Conservation (phyloP, 92 coral and sea anemone species). For the Heteractis magnifica region DNA sequence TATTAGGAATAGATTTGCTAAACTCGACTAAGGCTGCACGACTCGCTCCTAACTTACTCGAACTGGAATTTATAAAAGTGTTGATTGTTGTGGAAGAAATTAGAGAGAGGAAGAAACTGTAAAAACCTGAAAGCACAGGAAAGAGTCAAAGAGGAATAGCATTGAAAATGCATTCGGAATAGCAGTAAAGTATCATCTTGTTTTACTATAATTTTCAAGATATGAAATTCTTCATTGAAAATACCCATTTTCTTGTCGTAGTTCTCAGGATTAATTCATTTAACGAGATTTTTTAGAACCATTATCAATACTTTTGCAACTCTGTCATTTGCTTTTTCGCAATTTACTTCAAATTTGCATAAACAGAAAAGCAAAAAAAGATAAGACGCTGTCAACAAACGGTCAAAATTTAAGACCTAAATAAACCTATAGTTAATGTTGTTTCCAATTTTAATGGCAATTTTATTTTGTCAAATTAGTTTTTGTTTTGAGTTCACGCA, state of each 20-base stretch:
- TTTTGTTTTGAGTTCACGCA: neutral
- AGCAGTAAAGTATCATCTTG: neutral
- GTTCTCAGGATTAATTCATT: neutral
- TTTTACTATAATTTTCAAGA: too few species aligned
- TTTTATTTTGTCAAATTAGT: neutral
- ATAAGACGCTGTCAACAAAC: neutral
- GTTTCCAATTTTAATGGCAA: neutral
- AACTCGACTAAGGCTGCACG: too few species aligned
- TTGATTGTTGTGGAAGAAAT: too few species aligned
- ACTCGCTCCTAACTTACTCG: too few species aligned
- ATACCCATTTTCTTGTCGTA: neutral
- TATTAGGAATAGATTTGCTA: too few species aligned
- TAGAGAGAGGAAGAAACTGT: too few species aligned
- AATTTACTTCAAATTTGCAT: neutral
- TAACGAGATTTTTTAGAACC: neutral
- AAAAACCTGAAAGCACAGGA: too few species aligned
- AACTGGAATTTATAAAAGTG: too few species aligned
- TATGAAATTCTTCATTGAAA: too few species aligned
- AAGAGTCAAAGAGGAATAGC: too few species aligned
- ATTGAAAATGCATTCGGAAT: neutral
- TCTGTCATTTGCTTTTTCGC: neutral
- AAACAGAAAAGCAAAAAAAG: neutral
- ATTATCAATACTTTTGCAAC: too few species aligned
- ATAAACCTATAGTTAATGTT: neutral
- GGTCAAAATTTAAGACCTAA: neutral